These are phyloP conservation scores for Venturia canescens DNA, from an alignment of 1,140 invertebrate genomes.

Conservation along the genomic window DNA sequence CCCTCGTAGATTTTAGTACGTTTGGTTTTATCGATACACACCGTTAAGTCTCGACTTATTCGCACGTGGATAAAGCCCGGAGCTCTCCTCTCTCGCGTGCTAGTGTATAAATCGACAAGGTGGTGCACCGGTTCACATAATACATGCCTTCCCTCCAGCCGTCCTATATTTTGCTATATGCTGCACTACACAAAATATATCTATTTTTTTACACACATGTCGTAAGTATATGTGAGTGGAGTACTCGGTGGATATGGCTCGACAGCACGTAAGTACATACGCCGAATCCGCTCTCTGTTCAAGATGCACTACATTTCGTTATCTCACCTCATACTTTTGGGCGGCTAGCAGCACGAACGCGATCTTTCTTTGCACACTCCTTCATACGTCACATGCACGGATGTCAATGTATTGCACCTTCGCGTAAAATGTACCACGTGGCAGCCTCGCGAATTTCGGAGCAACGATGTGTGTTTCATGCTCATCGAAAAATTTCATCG, in stretches of 20 bases:
- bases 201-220: background rate
- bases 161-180: background rate
- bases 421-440: constrained; percentile 9
- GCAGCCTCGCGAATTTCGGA: no score
- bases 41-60: constrained; percentile 19
- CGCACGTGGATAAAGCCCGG: constrained; percentile 14
- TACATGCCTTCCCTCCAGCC: background rate
- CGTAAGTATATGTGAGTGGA: background rate
- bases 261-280: constrained; percentile 2
- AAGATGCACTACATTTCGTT: constrained; percentile 55
- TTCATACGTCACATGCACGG: constrained; percentile 38
- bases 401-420: background rate
- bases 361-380: background rate
- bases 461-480: no score
- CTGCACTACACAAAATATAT: background rate
- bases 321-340: constrained; percentile 53
- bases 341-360: background rate
- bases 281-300: constrained; percentile 26
- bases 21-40: constrained; percentile 17
- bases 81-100: background rate
- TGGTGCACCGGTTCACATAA: background rate
- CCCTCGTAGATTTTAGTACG: background rate
- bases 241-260: background rate
- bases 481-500: no score
- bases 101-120: constrained; percentile 18